These are phyloP conservation scores for Drosophila differens DNA, from an alignment of 2,888 invertebrate species.

Conservation along the genomic window DNA sequence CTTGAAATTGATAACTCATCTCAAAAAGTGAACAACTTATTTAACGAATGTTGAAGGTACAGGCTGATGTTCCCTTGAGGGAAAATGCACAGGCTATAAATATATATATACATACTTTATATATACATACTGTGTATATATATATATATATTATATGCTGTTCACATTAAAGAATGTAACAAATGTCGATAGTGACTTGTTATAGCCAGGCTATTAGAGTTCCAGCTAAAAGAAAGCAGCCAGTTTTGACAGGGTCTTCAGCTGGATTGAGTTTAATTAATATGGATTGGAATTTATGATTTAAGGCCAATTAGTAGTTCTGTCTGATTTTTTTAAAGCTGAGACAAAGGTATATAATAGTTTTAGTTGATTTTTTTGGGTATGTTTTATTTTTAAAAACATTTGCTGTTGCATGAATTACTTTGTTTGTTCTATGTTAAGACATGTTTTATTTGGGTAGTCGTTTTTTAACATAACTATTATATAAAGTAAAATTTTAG, in stretches of 20 bases:
- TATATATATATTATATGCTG: background rate
- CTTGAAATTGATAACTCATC: background rate
- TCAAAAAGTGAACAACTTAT: background rate
- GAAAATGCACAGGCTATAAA: background rate
- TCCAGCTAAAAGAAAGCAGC: background rate
- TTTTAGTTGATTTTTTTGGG: rapidly evolving
- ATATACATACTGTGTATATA: too few relatives aligned
- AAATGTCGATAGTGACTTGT: background rate
- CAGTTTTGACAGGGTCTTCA: background rate
- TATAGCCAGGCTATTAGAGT: background rate
- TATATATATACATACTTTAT: too few relatives aligned
- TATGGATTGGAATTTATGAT: background rate
- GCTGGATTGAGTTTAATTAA: background rate
- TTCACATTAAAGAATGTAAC: background rate
- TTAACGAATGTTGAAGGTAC: background rate
- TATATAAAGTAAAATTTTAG: rapidly evolving
- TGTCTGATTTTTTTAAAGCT: background rate
- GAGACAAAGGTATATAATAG: too few relatives aligned
- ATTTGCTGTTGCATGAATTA: background rate
- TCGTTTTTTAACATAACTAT: background rate
- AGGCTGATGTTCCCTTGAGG: background rate
- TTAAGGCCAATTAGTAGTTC: background rate
- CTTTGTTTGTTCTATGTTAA: background rate
- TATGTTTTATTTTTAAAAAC: background rate
- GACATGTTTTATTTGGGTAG: background rate